Evolutionary conservation across 64 coral and sea anemone species (phyloP).

Genomic region (Trachythela sp.): DNA sequence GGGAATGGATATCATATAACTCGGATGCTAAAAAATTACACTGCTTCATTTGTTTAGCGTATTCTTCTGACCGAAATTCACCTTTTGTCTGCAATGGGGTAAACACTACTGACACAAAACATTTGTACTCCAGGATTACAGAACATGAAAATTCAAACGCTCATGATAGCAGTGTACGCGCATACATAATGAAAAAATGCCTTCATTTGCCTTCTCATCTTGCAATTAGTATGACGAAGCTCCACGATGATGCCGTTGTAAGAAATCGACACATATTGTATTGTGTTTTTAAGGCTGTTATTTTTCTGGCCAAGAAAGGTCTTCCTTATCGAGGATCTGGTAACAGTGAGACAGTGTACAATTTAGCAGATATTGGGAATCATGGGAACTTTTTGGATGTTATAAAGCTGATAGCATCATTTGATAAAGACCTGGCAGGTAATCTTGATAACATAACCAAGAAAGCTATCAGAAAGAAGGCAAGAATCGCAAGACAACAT

Average conservation of each 20-base stretch:
- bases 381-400: not conserved
- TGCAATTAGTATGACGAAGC: not conserved
- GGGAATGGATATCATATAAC: slow-evolving; percentile 3
- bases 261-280: not conserved
- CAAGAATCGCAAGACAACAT: not conserved
- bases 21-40: not conserved
- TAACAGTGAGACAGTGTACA: not conserved
- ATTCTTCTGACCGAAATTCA: slow-evolving; percentile 1
- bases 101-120: not conserved
- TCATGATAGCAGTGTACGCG: not conserved
- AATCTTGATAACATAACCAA: not conserved
- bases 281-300: not conserved
- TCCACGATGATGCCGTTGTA: not conserved
- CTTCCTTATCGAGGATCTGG: not conserved
- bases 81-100: not conserved
- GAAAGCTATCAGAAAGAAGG: not conserved
- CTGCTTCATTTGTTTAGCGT: slow-evolving; percentile 1
- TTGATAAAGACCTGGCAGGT: not conserved
- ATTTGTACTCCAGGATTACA: slow-evolving; percentile 8
- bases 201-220: not conserved
- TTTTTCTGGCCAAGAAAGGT: not conserved
- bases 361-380: not conserved
- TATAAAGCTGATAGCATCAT: too few relatives aligned
- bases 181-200: slow-evolving; percentile 4
- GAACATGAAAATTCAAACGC: slow-evolving; percentile 1